Percentiles rank a stretch among this genome's conserved stretches.
Evolutionary conservation across 2,113 vertebrate species (phyloP).

Genomic region (Ovis canadensis): DNA sequence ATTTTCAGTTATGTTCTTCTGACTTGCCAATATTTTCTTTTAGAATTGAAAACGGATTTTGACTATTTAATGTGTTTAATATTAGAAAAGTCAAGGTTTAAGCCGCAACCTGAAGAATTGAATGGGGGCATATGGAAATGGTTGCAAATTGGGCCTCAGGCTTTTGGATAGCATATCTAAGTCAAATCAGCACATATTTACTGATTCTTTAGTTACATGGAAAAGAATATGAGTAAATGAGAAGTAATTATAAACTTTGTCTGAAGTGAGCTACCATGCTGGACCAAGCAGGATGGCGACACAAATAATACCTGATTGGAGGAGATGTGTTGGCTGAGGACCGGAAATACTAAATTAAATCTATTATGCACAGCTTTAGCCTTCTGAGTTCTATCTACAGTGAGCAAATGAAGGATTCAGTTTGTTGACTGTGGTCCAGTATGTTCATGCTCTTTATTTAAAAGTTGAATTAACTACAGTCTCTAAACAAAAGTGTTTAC

Average conservation of each 20-base stretch:
- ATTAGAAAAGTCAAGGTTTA: slow-evolving; percentile 35
- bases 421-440: neutral
- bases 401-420: neutral
- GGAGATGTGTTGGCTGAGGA: neutral
- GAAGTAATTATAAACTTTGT: neutral
- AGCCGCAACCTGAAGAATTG: neutral
- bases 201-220: neutral
- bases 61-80: slow-evolving; percentile 37
- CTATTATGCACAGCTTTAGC: neutral
- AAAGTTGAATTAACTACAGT: slow-evolving; percentile 46
- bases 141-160: neutral
- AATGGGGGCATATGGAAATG: slow-evolving; percentile 38
- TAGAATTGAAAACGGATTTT: slow-evolving; percentile 43
- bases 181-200: slow-evolving; percentile 18
- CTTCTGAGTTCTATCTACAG: neutral
- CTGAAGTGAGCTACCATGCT: neutral
- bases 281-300: neutral
- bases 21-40: slow-evolving; percentile 39
- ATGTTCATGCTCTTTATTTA: slow-evolving; percentile 25
- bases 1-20: slow-evolving; percentile 28
- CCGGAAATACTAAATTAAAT: neutral
- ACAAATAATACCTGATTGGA: neutral
- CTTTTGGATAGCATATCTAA: neutral
- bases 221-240: neutral
- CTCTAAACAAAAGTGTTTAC: slow-evolving; percentile 43